These are phyloP conservation scores for Labeo rohita DNA, from an alignment of 2,113 vertebrate species.

Conservation along the genomic window DNA sequence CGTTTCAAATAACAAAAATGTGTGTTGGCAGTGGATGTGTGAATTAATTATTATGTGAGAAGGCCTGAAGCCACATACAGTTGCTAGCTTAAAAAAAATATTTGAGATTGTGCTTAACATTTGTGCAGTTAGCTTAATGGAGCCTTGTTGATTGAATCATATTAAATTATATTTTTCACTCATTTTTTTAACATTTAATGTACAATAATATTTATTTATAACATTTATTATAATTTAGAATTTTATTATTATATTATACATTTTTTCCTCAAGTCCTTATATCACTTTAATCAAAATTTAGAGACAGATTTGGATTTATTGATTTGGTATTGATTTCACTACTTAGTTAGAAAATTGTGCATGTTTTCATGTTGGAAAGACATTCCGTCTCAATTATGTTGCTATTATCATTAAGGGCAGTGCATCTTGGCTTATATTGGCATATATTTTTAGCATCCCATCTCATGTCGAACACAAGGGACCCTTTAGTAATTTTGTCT, in stretches of 20 bases:
- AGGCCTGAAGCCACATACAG: not conserved
- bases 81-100: not conserved
- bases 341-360: slow-evolving; percentile 16
- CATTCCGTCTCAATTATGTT: slow-evolving; percentile 17
- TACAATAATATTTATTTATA: not conserved
- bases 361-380: not conserved
- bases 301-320: not conserved
- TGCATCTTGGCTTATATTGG: slow-evolving; percentile 72
- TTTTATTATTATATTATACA: not conserved
- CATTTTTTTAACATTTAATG: not conserved
- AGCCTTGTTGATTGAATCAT: not conserved
- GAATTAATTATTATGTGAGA: slow-evolving; percentile 20
- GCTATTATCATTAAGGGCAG: slow-evolving; percentile 43
- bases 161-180: not conserved
- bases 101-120: not conserved
- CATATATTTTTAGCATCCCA: slow-evolving; percentile 73
- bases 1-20: slow-evolving; percentile 34
- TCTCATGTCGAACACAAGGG: slow-evolving; percentile 70
- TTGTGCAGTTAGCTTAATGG: not conserved
- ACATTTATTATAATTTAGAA: not conserved
- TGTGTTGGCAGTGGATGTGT: not conserved
- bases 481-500: slow-evolving; percentile 76
- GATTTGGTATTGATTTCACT: not conserved
- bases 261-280: not conserved
- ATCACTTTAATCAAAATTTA: not conserved